Evolutionary conservation across 2,797 vertebrate species (phyloP).

Genomic region (Premnoplex brunnescens): DNA sequence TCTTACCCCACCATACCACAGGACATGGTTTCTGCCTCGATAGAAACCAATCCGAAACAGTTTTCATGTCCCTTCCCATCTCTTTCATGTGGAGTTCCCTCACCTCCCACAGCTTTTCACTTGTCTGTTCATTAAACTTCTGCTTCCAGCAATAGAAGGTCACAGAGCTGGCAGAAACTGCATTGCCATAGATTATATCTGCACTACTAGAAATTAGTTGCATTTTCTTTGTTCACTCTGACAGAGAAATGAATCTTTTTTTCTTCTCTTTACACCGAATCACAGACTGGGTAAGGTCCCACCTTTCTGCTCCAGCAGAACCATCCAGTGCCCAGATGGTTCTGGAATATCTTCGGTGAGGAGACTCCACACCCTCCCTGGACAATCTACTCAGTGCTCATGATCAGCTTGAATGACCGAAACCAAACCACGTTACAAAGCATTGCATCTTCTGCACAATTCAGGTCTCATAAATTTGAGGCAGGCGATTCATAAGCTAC

Average conservation of each 20-base stretch:
- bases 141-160: background rate
- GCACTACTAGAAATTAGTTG: background rate
- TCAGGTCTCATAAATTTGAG: background rate
- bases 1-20: too few relatives aligned
- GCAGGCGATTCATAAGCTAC: conserved; percentile 1
- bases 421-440: conserved; percentile 11
- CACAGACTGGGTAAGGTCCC: background rate
- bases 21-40: background rate
- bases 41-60: background rate
- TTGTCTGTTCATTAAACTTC: background rate
- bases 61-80: background rate
- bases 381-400: background rate
- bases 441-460: background rate
- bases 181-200: background rate
- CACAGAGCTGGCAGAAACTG: background rate
- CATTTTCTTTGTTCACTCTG: background rate
- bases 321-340: rapidly evolving
- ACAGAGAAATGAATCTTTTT: background rate
- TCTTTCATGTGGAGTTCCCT: background rate
- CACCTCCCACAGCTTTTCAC: background rate
- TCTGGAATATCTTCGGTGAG: background rate
- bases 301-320: background rate
- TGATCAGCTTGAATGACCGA: background rate
- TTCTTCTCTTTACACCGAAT: background rate
- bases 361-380: background rate